Evolutionary conservation across 2,888 invertebrate genomes (phyloP), one percentile per base, ranked within the genome.

Genomic region (Coelopa pilipes): DNA sequence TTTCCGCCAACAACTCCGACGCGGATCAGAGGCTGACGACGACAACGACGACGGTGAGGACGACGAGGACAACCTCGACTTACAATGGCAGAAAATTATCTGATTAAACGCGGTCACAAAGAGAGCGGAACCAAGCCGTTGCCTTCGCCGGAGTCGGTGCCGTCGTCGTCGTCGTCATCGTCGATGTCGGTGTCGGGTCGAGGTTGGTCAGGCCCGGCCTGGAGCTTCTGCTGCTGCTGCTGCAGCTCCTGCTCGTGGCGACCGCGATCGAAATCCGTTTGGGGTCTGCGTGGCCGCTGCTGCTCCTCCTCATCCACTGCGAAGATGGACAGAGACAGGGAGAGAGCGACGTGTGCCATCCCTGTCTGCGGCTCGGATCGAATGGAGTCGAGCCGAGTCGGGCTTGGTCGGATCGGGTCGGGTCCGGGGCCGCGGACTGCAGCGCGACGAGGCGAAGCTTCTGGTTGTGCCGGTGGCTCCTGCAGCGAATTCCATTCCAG

Each of bases 101-200:
- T 80, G 80, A 80, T 80, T 79, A 79, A 80, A 78, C 74, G 78
- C 78, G 77, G 79, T 77, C 77, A 79, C 73, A 74, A 76, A 75
- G n/a, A 69, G 50, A 73, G 34, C 15, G 72, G 55, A 75, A 47
- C 59, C 46, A 13, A 10, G 21, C 59, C 19, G 17, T 11, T 19
- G 46, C 55, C 17, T 69, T 17, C 57, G 21, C 15, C 50, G 50
- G 50, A 49, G 19, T 46, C 12, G 34, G 17, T 19, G 19, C n/a
- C 17, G 59, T 10, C 11, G 24, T 50, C 19, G 24, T 49, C 7
- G 34, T 7, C 34, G 24, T 49, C 7, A 7, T 7, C 34, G 2
- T 15, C 53, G 55, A 24, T 34, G 24, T 53, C 24, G 11, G 15
- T 34, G 21, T 45, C 15, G 21, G 15, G 2, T 13, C 60, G 57